A percentile compares a stretch with the other conserved stretches of the same genome.
Conservation (phyloP, 2,888 invertebrate species). For the Endomychus coccineus region DNA sequence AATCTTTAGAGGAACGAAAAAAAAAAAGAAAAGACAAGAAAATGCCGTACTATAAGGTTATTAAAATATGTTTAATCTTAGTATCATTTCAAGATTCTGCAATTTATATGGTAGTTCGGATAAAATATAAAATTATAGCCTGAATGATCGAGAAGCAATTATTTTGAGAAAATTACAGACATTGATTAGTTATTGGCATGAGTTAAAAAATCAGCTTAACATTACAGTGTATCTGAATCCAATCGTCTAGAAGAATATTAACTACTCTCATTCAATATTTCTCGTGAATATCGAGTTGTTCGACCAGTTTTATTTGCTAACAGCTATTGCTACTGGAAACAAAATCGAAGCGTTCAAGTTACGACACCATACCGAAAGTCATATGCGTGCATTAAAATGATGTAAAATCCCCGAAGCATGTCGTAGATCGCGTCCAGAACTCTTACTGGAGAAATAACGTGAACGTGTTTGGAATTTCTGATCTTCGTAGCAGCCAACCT, state of each 20-base stretch:
- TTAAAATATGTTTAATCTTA: not conserved
- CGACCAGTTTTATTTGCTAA: slow-evolving; percentile 37
- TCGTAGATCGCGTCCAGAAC: slow-evolving; percentile 24
- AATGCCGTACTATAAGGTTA: too few relatives aligned
- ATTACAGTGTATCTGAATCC: slow-evolving; percentile 24
- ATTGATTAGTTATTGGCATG: slow-evolving; percentile 32
- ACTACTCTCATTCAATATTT: not conserved
- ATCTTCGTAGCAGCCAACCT: slow-evolving; percentile 10
- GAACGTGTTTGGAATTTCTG: slow-evolving; percentile 37
- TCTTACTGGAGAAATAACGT: slow-evolving; percentile 33
- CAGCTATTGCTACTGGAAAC: slow-evolving; percentile 38
- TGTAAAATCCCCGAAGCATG: slow-evolving; percentile 12
- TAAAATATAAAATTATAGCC: slow-evolving; percentile 26
- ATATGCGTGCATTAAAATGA: slow-evolving; percentile 10
- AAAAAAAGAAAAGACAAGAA: too few relatives aligned
- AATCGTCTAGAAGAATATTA: not conserved
- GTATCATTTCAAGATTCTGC: not conserved
- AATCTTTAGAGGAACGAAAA: too few relatives aligned
- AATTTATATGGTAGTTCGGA: slow-evolving; percentile 7
- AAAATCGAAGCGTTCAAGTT: slow-evolving; percentile 24
- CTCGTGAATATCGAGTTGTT: slow-evolving; percentile 25
- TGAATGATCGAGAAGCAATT: slow-evolving; percentile 23
- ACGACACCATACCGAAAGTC: slow-evolving; percentile 19
- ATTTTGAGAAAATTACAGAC: slow-evolving; percentile 30
- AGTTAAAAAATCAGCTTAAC: slow-evolving; percentile 31